Conservation (phyloP, 2,888 invertebrate genomes). For the Lordiphosa fenestrarum region DNA sequence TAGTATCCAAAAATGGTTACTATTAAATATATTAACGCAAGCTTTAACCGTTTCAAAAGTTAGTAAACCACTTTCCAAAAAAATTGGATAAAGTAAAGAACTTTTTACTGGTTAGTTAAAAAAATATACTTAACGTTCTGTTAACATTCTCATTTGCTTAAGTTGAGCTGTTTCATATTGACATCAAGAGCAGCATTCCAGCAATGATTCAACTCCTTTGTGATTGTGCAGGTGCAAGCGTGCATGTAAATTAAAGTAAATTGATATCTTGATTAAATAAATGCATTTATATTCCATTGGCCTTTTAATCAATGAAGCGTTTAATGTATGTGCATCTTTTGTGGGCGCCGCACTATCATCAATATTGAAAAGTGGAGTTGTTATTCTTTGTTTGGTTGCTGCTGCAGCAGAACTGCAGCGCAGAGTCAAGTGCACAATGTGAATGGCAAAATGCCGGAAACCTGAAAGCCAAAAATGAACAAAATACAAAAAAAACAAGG, state of each 20-base stretch:
- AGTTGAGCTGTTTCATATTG: not conserved
- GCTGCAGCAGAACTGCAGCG: constrained; percentile 5
- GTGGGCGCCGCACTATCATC: constrained; percentile 25
- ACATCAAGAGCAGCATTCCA: not conserved
- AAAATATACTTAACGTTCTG: too few species aligned
- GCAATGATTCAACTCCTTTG: not conserved
- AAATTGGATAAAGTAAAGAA: too few species aligned
- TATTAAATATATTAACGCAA: too few species aligned
- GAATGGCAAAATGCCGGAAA: constrained; percentile 26
- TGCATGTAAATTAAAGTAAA: constrained; percentile 16
- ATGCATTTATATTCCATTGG: constrained; percentile 28
- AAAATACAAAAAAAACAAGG: constrained; percentile 21
- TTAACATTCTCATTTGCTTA: too few species aligned
- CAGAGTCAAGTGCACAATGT: constrained; percentile 37
- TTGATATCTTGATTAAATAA: constrained; percentile 36
- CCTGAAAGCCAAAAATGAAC: constrained; percentile 51
- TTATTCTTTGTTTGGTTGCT: not conserved
- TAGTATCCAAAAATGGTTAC: too few species aligned
- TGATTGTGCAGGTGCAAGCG: constrained; percentile 4
- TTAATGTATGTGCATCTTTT: constrained; percentile 32
- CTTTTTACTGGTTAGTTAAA: too few species aligned
- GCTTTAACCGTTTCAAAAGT: too few species aligned
- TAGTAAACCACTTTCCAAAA: too few species aligned
- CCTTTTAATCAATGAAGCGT: constrained; percentile 44
- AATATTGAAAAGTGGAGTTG: constrained; percentile 33